A percentile compares a stretch with the other conserved stretches of the same genome.
Evolutionary conservation across 2,797 vertebrate genomes (phyloP).

Genomic region (Tarsius wallacei): DNA sequence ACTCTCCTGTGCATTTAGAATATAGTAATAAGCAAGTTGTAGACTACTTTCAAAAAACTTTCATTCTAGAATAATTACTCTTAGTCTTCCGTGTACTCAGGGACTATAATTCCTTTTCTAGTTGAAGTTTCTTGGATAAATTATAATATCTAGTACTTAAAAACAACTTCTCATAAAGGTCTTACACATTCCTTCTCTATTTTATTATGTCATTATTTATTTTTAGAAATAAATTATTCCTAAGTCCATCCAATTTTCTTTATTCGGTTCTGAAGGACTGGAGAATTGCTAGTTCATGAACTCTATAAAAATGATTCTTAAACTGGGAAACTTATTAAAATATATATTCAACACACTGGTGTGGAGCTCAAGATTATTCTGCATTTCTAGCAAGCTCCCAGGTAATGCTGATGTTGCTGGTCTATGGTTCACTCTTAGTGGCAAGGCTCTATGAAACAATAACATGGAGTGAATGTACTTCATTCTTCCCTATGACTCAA

Average conservation of each 20-base stretch:
- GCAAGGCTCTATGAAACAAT: background rate
- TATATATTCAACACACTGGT: background rate
- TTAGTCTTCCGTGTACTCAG: background rate
- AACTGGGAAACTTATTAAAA: background rate
- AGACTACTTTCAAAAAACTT: background rate
- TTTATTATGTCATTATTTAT: background rate
- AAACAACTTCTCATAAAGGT: slow-evolving; percentile 1
- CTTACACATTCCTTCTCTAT: background rate
- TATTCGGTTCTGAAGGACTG: background rate
- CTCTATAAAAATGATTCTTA: background rate
- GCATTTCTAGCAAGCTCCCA: background rate
- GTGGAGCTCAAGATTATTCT: background rate
- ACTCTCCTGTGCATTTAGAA: background rate
- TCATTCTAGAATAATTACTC: background rate
- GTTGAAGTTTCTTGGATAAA: background rate
- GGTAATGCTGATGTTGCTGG: background rate
- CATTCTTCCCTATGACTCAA: background rate
- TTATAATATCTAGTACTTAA: background rate
- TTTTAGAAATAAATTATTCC: background rate
- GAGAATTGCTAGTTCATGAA: background rate
- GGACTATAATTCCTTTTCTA: background rate
- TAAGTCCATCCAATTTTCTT: background rate
- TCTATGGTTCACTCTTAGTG: background rate
- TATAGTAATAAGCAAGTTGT: background rate
- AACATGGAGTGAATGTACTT: background rate